Base-by-base conservation (phyloP, 2,888 invertebrate species). In the Synanthedon vespiformis region DNA sequence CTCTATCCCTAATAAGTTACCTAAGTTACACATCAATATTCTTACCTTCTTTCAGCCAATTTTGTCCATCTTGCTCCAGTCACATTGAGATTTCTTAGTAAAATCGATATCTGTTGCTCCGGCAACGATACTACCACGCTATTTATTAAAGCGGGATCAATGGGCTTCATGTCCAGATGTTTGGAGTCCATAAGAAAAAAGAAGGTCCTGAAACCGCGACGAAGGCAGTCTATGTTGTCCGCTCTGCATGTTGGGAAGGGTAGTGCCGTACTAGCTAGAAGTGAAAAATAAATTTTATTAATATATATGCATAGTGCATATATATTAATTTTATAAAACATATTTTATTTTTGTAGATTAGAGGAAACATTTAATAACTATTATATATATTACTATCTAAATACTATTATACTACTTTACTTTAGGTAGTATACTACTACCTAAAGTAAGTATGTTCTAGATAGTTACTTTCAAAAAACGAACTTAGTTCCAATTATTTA, bases 41-140 rank as follows among this genome's bases (percentile, higher is more conserved):
- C 67, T 53, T 62, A 86, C 86, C 74, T 80, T 57, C 80, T 75
- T 53, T 74, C 72, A 22, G 64, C 61, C 49, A 87, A 68, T 59
- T 75, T 81, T 0, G 79, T 82, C 86, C 86, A 86, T 52, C 72
- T 75, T 27, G 76, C 82, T 1, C 86, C 86, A 10, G 84, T 85
- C 14, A 82, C 83, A 53, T 83, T 86, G 47, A 83, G 66, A 53
- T 72, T 78, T 57, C 86, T 70, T 59, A 86, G 56, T 53, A 80
- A 58, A 56, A 83, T 68, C n/a, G 80, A 70, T 65, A 76, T 69
- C 54, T 80, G 77, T 10, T 77, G 64, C 40, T 81, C 77, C 0
- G 85, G 84, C 49, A 80, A 62, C 10, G 76, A 59, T 1, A 86
- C 63, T 2, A 75, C 65, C 1, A 86, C 70, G 61, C 86, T 86